Conservation (phyloP, 2,113 vertebrate species). For the Pseudorectes ferrugineus region DNA sequence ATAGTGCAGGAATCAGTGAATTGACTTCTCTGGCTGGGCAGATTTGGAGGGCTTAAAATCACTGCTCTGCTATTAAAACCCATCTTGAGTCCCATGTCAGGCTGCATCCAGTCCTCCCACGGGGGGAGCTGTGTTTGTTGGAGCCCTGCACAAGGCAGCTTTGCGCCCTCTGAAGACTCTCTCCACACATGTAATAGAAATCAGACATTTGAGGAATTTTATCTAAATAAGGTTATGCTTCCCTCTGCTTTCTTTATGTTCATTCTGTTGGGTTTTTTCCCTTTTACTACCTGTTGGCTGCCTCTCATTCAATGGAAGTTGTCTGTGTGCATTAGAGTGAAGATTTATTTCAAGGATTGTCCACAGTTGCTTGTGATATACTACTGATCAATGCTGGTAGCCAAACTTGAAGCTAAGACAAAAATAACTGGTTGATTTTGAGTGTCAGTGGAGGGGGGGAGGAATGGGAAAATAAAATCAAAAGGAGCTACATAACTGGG, state of each 20-base stretch:
- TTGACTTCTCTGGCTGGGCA: neutral
- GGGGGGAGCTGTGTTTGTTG: neutral
- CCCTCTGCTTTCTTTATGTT: neutral
- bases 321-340: neutral
- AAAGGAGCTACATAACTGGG: neutral
- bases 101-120: neutral
- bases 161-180: rapidly evolving
- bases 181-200: neutral
- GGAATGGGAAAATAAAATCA: neutral
- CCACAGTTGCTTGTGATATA: neutral
- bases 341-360: neutral
- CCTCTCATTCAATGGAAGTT: neutral
- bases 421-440: neutral
- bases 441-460: neutral
- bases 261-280: neutral
- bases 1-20: neutral
- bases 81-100: neutral
- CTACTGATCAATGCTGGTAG: neutral
- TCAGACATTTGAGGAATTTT: neutral
- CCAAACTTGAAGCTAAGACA: neutral
- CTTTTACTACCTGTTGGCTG: rapidly evolving
- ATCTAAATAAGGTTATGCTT: neutral
- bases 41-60: neutral
- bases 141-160: neutral
- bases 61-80: neutral